Percentiles rank a stretch among this genome's conserved stretches.
Evolutionary conservation across 2,888 invertebrate genomes (phyloP).

Genomic region (Drosophila suboccidentalis): DNA sequence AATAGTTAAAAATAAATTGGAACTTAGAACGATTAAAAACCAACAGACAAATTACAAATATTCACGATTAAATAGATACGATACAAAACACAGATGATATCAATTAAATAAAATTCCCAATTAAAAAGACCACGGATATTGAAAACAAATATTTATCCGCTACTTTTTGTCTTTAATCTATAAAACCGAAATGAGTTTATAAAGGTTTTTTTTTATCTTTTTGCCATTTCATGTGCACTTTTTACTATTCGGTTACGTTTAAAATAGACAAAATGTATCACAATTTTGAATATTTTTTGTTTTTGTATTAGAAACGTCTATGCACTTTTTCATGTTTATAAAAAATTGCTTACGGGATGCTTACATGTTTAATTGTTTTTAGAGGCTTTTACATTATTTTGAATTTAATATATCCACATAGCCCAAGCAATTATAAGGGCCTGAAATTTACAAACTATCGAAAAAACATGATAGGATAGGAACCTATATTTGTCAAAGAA

Average conservation of each 20-base stretch:
- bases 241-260: slow-evolving; percentile 40
- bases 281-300: slow-evolving; percentile 67
- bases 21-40: slow-evolving; percentile 22
- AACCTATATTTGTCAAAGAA: slow-evolving; percentile 2
- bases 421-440: slow-evolving; percentile 43
- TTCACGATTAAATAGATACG: slow-evolving; percentile 26
- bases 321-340: slow-evolving; percentile 25
- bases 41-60: slow-evolving; percentile 25
- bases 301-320: slow-evolving; percentile 24
- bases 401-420: slow-evolving; percentile 59
- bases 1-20: slow-evolving; percentile 7
- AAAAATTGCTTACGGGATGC: slow-evolving; percentile 31
- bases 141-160: slow-evolving; percentile 73
- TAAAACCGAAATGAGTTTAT: slow-evolving; percentile 36
- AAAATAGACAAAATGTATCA: slow-evolving; percentile 76
- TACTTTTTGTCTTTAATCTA: slow-evolving; percentile 26
- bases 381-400: slow-evolving; percentile 37
- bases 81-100: slow-evolving; percentile 28
- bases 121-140: slow-evolving; percentile 49
- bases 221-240: slow-evolving; percentile 45
- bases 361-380: slow-evolving; percentile 33
- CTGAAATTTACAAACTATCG: slow-evolving; percentile 84
- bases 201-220: slow-evolving; percentile 10
- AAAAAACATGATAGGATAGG: slow-evolving; percentile 39
- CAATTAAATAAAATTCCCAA: slow-evolving; percentile 21